Evolutionary conservation across 1,140 invertebrate genomes (phyloP), one percentile per base, ranked within the genome.

Genomic region (Drosophila burlai): DNA sequence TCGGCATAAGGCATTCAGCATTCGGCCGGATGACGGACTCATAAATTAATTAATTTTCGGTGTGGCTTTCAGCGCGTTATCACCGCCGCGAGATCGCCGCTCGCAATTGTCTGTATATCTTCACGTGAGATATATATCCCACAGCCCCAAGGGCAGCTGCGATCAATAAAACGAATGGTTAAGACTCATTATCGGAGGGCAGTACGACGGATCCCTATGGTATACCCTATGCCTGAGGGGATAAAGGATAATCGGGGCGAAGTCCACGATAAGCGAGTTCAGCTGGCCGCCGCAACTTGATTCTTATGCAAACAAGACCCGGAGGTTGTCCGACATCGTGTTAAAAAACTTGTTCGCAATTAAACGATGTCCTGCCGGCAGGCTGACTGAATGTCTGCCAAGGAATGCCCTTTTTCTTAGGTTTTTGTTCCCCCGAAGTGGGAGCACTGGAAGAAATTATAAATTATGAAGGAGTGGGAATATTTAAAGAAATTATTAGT

Each of bases 261-360:
- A 45, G 34, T 34, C 21, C 13, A 49, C 64, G 71, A 46, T 63
- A 55, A 76, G 59, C 49, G 64, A 74, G 67, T 80, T 74, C 76
- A 62, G 71, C 59, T 81, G 60, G 77, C 82, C 77, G 29, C 29
- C 47, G 57, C 58, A 67, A 79, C 65, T 79, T 78, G 67, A 80
- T 80, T 64, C 82, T 85, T 91, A 83, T 90, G 87, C 86, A 91
- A 91, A 91, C 86, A 86, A 85, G 76, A 24, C 45, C 63, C 59
- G 68, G 57, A 66, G 77, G 81, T 91, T 83, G 86, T 91, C 80
- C 82, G 73, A 92, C 91, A 91, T 92, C 91, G 91, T 92, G 91
- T 92, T 92, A 92, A 92, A 92, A 92, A 92, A 92, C 91, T 91
- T 92, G 91, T 92, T 92, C 84, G 91, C 91, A 92, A 92, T 92